These are phyloP conservation scores for Clivina fossor DNA, from an alignment of 2,888 invertebrate genomes.

Conservation along the genomic window DNA sequence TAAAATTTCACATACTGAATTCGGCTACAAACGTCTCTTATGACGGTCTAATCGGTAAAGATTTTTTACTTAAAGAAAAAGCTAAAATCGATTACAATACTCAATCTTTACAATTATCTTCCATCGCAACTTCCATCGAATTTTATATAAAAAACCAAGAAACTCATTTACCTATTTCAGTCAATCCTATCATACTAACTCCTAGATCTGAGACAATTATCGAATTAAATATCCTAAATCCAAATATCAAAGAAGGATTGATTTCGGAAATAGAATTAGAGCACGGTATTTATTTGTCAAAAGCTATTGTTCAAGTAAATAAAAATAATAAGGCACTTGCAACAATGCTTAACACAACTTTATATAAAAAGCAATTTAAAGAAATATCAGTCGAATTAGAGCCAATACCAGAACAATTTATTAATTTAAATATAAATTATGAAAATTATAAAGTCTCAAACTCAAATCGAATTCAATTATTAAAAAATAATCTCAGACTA, in stretches of 20 bases:
- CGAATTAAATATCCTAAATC: conserved; percentile 11
- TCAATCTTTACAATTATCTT: not conserved
- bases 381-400: conserved; percentile 5
- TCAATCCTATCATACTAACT: not conserved
- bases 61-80: conserved; percentile 10
- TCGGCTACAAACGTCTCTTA: conserved; percentile 8
- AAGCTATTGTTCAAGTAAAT: conserved; percentile 12
- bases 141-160: conserved; percentile 10
- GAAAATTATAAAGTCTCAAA: not conserved
- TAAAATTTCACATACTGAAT: conserved; percentile 14
- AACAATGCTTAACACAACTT: conserved; percentile 7
- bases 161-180: conserved; percentile 3
- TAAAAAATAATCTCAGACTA: conserved; percentile 3
- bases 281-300: not conserved
- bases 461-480: not conserved
- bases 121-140: not conserved
- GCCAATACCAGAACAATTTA: conserved; percentile 1
- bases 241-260: conserved; percentile 12
- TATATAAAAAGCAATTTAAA: not conserved
- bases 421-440: not conserved
- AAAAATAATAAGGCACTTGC: conserved; percentile 4
- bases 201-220: conserved; percentile 11
- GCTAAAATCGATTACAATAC: conserved; percentile 9
- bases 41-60: conserved; percentile 9
- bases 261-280: not conserved